Base-by-base conservation (phyloP, 2,888 invertebrate genomes). In the Acrocyrtus sp. region DNA sequence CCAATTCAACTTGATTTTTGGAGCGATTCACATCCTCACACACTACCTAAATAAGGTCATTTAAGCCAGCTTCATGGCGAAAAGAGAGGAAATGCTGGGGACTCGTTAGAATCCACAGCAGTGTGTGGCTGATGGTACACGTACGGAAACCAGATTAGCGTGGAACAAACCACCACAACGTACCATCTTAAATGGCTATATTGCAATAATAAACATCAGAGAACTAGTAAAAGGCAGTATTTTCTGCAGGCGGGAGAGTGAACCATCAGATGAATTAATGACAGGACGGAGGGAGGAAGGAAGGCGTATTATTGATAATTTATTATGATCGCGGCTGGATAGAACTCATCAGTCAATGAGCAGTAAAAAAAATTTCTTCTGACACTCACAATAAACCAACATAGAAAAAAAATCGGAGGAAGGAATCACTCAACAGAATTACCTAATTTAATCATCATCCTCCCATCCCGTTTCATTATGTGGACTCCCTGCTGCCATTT, bases 331-430 rank as follows among this genome's bases (percentile, higher is more conserved):
- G 47, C n/a, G 45, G 17, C 19, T n/a, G 45, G 45, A n/a, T 45
- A 4, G 4, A n/a, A n/a, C 48, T 8, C 70, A 70, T 57, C 56
- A 62, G 48, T 34, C 34, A 34, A 34, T 48, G 62, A 58, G 26
- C 51, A 58, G 12, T 12, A 34, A 5, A 65, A 72, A 57, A 72
- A 68, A 68, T 51, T 63, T 53, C 62, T 72, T 72, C 57, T 58
- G 72, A 72, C 72, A 72, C 58, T 63, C 62, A 72, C 56, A 72
- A 58, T 72, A 65, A 65, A 50, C 65, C 65, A 63, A 72, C 43
- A n/a, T n/a, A n/a, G 34, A 12, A 34, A 8, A 34, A 39, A 65
- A 68, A 61, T 61, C 48, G 45, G 17, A 26, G 21, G 50, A 48
- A 17, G 15, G 41, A 34, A 12, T 34, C 34, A 34, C 34, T 34